A percentile compares a stretch with the other conserved stretches of the same genome.
Conservation (phyloP, 1,140 invertebrate genomes). For the Drosophila nikananu region DNA sequence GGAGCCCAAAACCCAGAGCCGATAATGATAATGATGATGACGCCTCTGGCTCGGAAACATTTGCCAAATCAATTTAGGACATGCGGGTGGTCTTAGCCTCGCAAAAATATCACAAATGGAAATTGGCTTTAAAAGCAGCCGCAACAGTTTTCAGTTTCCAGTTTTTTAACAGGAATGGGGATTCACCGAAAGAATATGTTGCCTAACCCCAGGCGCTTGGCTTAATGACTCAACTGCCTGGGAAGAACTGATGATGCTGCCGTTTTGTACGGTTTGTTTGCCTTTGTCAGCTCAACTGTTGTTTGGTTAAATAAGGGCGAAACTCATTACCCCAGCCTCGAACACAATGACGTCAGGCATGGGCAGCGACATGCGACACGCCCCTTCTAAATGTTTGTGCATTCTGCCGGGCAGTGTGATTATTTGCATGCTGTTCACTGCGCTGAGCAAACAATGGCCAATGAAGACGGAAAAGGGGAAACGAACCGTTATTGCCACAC, state of each 20-base stretch:
- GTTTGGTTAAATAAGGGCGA: slow-evolving; percentile 40
- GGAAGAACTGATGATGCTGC: slow-evolving; percentile 34
- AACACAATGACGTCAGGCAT: slow-evolving; percentile 43
- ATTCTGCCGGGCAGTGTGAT: slow-evolving; percentile 40
- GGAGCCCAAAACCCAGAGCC: slow-evolving; percentile 23
- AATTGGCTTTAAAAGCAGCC: slow-evolving; percentile 38
- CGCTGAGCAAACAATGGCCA: slow-evolving; percentile 37
- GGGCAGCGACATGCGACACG: slow-evolving; percentile 1
- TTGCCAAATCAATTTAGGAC: slow-evolving; percentile 72
- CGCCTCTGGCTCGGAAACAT: slow-evolving; percentile 31
- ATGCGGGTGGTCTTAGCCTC: slow-evolving; percentile 18
- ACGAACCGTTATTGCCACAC: slow-evolving; percentile 62
- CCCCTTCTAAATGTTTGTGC: slow-evolving; percentile 56
- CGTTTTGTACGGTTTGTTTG: slow-evolving; percentile 33
- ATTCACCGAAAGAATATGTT: slow-evolving; percentile 12
- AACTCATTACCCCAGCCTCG: slow-evolving; percentile 52
- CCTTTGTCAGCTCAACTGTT: slow-evolving; percentile 17
- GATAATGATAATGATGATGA: slow-evolving; percentile 72
- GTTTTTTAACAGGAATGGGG: not conserved
- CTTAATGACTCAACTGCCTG: slow-evolving; percentile 40
- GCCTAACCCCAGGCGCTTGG: slow-evolving; percentile 46
- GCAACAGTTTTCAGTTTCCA: slow-evolving; percentile 7
- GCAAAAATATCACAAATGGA: slow-evolving; percentile 44
- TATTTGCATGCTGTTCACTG: slow-evolving; percentile 61
- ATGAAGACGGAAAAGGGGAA: slow-evolving; percentile 17